Evolutionary conservation across 2,888 invertebrate species (phyloP), one percentile per base, ranked within the genome.

Genomic region (Orchesella flavescens): DNA sequence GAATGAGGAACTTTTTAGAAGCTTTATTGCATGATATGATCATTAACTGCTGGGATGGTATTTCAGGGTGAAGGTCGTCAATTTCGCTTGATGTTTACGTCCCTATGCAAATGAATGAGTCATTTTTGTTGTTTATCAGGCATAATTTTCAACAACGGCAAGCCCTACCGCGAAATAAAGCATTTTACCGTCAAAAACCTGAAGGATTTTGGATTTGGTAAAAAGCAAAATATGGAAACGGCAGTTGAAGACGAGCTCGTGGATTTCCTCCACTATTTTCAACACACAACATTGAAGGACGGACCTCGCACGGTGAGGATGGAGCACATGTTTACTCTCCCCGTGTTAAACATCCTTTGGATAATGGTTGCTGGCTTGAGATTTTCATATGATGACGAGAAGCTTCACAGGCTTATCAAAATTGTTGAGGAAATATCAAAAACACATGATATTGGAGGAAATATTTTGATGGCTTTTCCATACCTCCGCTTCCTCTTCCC

Each of bases 321-420:
- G 72, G 63, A 85, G 53, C 85, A 87, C 57, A 74, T 77, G 71
- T 87, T 87, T 61, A 87, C 86, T 4, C 75, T 87, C n/a, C 86
- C 87, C 9, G 86, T 87, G n/a, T 82, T 87, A 15, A 87, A 87
- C 43, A 85, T 87, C 24, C 71, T 87, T 15, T 87, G 87, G 87
- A 68, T 75, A 12, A 86, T 87, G 87, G 86, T 87, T 0, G 87
- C 78, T 1, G 87, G 87, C 12, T 57, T 76, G 15, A 55, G 87
- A 57, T 87, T 86, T 68, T 79, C 84, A 1, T 86, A 87, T 57
- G 85, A 87, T 46, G 87, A 87, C 66, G 66, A 84, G 34, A 84
- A 85, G 68, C 74, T 87, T 7, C 72, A 76, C n/a, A 69, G 75
- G n/a, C 68, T 87, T 9, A 85, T 87, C 59, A 46, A 21, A 4